phyloP scores from a whole-genome alignment of 2,113 vertebrate species.

The Acrocephalus kingi region DNA sequence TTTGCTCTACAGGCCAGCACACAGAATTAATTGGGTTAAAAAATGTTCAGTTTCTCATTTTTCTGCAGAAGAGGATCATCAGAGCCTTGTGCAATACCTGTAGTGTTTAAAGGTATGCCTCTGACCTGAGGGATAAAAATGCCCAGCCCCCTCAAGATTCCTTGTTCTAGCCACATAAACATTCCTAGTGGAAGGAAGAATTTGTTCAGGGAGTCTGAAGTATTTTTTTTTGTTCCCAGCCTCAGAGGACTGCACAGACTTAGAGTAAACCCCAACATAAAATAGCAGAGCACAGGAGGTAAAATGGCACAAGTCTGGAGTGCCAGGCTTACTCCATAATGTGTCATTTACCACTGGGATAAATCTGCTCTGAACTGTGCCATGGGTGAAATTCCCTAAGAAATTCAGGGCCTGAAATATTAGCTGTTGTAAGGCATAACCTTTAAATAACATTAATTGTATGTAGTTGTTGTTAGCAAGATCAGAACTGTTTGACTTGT shows the following conservation, averaged over 20 bases:
- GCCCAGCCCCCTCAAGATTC: background rate
- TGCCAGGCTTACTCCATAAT: background rate
- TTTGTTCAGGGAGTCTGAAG: background rate
- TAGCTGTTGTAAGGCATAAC: background rate
- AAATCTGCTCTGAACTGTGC: background rate
- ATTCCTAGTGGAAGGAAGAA: background rate
- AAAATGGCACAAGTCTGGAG: background rate
- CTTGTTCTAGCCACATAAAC: background rate
- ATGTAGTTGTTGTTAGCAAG: background rate
- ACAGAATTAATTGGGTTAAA: background rate
- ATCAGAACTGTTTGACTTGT: background rate
- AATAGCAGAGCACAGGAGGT: background rate
- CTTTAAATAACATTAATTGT: background rate
- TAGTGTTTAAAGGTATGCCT: background rate
- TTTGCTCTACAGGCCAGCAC: background rate
- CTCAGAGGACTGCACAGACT: background rate
- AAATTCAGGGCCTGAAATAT: background rate
- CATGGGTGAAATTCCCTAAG: background rate
- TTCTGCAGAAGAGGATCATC: background rate
- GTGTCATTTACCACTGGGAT: background rate
- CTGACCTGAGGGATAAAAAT: background rate
- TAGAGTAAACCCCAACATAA: background rate
- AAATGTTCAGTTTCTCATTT: background rate
- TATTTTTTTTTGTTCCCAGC: background rate
- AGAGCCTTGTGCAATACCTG: background rate